Conservation (phyloP, 2,113 vertebrate species). For the Nestor notabilis region DNA sequence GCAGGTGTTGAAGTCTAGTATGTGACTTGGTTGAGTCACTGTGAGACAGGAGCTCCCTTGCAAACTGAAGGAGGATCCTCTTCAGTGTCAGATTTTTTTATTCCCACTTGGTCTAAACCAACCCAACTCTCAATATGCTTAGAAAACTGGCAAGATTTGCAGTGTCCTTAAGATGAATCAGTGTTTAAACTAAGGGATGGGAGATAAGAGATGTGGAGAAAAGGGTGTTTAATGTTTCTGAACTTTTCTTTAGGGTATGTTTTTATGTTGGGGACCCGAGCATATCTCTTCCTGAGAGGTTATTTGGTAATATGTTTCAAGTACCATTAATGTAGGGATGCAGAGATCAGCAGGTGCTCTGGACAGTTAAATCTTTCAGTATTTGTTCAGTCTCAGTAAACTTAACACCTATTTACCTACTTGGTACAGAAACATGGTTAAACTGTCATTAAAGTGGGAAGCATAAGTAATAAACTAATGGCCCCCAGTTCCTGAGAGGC, state of each 20-base stretch:
- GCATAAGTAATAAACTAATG: background rate
- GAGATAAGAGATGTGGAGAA: background rate
- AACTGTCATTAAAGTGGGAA: background rate
- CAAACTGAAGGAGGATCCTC: background rate
- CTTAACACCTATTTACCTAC: background rate
- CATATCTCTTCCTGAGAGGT: background rate
- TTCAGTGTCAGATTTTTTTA: background rate
- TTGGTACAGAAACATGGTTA: background rate
- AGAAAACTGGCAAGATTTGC: background rate
- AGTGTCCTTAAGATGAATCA: background rate
- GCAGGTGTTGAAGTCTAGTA: background rate
- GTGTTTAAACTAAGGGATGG: background rate
- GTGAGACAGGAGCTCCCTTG: background rate
- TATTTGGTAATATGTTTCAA: background rate
- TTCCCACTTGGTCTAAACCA: background rate
- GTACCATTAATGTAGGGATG: background rate
- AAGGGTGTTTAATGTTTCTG: background rate
- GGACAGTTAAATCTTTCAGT: background rate
- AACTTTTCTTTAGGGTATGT: background rate
- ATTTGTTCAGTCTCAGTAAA: background rate
- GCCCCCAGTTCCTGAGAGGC: background rate
- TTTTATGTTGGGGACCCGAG: background rate
- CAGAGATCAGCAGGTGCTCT: background rate
- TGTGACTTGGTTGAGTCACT: background rate
- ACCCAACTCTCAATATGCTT: background rate